Conservation (phyloP, 2,113 vertebrate species). For the Barbus barbus region DNA sequence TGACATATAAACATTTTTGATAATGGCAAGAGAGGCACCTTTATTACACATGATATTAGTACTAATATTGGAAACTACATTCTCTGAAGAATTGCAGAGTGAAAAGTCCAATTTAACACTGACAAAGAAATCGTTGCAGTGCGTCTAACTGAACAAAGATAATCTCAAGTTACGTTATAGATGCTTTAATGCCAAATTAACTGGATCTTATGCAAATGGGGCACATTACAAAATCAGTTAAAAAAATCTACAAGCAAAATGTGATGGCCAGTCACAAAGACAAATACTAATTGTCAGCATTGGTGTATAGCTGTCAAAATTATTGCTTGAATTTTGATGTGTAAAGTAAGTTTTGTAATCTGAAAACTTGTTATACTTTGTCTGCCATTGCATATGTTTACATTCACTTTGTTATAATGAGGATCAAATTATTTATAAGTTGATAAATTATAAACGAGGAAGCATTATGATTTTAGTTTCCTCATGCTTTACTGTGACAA, state of each 20-base stretch:
- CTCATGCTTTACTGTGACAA: conserved; percentile 29
- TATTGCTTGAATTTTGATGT: background rate
- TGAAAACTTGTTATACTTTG: background rate
- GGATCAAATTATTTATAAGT: background rate
- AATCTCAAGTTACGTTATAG: background rate
- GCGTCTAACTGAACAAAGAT: background rate
- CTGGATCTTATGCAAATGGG: background rate
- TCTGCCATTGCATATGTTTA: conserved; percentile 20
- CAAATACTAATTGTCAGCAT: background rate
- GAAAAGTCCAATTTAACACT: background rate
- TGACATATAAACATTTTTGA: background rate
- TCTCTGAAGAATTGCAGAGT: background rate
- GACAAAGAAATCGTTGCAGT: background rate
- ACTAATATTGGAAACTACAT: background rate
- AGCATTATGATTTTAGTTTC: background rate
- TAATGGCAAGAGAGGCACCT: background rate
- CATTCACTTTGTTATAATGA: background rate
- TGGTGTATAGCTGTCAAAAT: background rate
- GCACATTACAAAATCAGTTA: background rate
- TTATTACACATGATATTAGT: background rate
- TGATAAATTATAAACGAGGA: background rate
- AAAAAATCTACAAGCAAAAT: background rate
- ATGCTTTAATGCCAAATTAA: background rate
- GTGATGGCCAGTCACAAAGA: background rate
- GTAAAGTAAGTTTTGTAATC: background rate